These are phyloP conservation scores for Ryuthela nishihirai DNA, from an alignment of 2,888 invertebrate species.

Conservation along the genomic window DNA sequence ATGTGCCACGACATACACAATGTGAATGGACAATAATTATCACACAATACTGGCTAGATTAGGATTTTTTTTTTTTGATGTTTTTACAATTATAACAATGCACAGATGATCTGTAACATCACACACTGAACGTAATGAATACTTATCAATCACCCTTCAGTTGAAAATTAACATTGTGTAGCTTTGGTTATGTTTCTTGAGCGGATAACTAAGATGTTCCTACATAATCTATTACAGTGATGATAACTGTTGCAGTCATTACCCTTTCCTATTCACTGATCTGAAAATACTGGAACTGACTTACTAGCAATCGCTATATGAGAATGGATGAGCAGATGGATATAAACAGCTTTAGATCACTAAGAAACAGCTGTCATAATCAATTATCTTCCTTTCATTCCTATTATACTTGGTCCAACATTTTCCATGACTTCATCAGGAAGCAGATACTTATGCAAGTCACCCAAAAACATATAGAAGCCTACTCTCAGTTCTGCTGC, in stretches of 20 bases:
- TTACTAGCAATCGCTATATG: slow-evolving; percentile 29
- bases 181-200: slow-evolving; percentile 33
- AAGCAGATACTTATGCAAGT: slow-evolving; percentile 15
- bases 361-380: slow-evolving; percentile 11
- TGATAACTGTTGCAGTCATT: slow-evolving; percentile 22
- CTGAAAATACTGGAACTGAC: slow-evolving; percentile 24
- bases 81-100: slow-evolving; percentile 18
- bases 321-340: too few relatives aligned
- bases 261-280: slow-evolving; percentile 22
- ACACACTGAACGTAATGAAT: slow-evolving; percentile 20
- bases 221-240: slow-evolving; percentile 29
- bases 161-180: slow-evolving; percentile 35
- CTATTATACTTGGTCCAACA: slow-evolving; percentile 6
- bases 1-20: slow-evolving; percentile 37
- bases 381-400: slow-evolving; percentile 2
- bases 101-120: slow-evolving; percentile 14
- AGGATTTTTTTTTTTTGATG: slow-evolving; percentile 31
- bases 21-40: slow-evolving; percentile 28
- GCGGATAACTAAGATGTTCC: slow-evolving; percentile 31
- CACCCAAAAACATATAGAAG: slow-evolving; percentile 35
- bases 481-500: slow-evolving; percentile 32
- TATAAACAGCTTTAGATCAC: too few relatives aligned
- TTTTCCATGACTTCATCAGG: slow-evolving; percentile 16
- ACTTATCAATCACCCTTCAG: slow-evolving; percentile 20
- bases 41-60: slow-evolving; percentile 35